Evolutionary conservation across 2,888 invertebrate genomes (phyloP), one percentile per base, ranked within the genome.

Genomic region (Netelia fuscicornis): DNA sequence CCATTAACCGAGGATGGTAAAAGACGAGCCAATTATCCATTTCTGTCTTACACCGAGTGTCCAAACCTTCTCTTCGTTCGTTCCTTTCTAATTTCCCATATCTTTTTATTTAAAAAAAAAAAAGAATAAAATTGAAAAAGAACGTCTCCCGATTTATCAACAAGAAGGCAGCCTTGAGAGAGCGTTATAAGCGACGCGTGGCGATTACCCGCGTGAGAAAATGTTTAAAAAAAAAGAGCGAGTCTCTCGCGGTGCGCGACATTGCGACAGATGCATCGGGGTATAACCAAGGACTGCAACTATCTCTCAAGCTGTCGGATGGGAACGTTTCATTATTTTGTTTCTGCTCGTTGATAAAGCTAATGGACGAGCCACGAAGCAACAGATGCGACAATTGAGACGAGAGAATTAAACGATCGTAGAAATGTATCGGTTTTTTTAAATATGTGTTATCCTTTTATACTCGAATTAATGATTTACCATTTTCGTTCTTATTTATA

Each of bases 11-110:
- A 77, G 77, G 71, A 85, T 83, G 67, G 81, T 81, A 81, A 82
- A 79, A 62, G 77, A 85, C 83, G 79, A 80, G 81, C 82, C 82
- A 86, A 84, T 86, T 86, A 81, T 74, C 81, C 77, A 81, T 60
- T 81, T 76, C 62, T 75, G 60, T 75, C 67, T 64, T 81, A 84
- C 77, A 52, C 72, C 17, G 17, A 42, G 37, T 37, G 64, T 75
- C 78, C 74, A 76, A 79, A 81, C 78, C 78, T 81, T 56, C 54
- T 78, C n/a, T 54, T 13, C 11, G 5, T 9, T 20, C 30, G 20
- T 76, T 65, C 52, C 10, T 30, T 37, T 54, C 30, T 30, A 30
- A 30, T 30, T 2, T 30, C 5, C 30, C 30, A 30, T 30, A 30
- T 30, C 5, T 30, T 30, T 5, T 30, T 5, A 30, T 5, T 30